Conservation (phyloP, 2,888 invertebrate species). For the Lasioglossum leucozonium region DNA sequence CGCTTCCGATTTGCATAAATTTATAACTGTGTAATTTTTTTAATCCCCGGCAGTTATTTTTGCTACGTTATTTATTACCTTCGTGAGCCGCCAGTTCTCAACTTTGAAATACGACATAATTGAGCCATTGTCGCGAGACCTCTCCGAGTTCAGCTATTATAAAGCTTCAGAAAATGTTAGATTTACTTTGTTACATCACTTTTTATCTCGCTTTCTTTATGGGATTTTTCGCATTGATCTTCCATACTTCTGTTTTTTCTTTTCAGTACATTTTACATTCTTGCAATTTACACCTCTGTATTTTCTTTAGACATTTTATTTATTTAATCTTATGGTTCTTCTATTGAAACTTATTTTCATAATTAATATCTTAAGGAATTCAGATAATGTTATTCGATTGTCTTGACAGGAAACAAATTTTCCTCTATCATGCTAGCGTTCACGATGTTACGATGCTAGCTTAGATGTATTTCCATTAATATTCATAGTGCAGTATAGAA, state of each 20-base stretch:
- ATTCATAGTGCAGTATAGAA: neutral
- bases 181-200: neutral
- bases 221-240: neutral
- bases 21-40: neutral
- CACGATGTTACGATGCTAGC: too few relatives aligned
- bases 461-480: neutral
- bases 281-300: neutral
- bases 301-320: neutral
- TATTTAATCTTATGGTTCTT: neutral
- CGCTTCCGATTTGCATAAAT: neutral
- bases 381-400: neutral
- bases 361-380: neutral
- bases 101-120: neutral
- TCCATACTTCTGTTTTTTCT: neutral
- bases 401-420: neutral
- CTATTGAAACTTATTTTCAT: neutral
- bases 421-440: neutral
- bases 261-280: neutral
- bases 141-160: neutral
- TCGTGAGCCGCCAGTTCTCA: neutral
- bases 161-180: neutral
- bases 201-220: neutral
- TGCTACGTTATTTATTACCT: neutral
- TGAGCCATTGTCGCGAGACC: neutral
- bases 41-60: neutral